These are phyloP conservation scores for Drosophila quinaria DNA, from an alignment of 2,888 invertebrate genomes.

Conservation along the genomic window DNA sequence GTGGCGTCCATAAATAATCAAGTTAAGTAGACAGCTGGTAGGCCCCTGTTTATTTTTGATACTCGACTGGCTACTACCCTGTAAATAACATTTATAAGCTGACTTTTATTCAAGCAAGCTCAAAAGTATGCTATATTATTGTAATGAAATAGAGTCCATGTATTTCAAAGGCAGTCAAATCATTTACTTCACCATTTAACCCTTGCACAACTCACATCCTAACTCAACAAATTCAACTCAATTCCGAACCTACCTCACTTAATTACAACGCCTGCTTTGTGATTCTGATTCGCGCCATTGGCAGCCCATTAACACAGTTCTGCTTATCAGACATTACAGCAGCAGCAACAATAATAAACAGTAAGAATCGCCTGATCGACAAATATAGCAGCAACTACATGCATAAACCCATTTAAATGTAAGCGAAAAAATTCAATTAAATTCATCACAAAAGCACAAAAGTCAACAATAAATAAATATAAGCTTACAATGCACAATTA, in stretches of 20 bases:
- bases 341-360: neutral
- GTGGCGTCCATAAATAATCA: constrained; percentile 40
- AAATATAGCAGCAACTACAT: constrained; percentile 29
- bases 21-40: constrained; percentile 37
- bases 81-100: neutral
- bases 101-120: constrained; percentile 1
- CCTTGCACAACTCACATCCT: neutral
- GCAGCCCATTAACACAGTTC: constrained; percentile 37
- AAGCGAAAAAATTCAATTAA: constrained; percentile 50
- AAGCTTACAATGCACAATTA: constrained; percentile 66
- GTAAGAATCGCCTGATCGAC: constrained; percentile 51
- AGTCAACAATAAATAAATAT: constrained; percentile 45
- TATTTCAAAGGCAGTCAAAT: neutral
- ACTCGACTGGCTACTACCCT: constrained; percentile 8
- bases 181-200: neutral
- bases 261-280: constrained; percentile 7
- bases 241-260: constrained; percentile 37
- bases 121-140: constrained; percentile 28
- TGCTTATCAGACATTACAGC: constrained; percentile 22
- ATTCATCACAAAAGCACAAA: constrained; percentile 37
- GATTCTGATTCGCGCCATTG: constrained; percentile 11
- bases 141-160: neutral
- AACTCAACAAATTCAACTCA: neutral
- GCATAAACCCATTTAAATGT: constrained; percentile 41
- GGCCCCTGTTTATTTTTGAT: constrained; percentile 15